Evolutionary conservation across 2,797 vertebrate genomes (phyloP).

Genomic region (Scleropages formosus): DNA sequence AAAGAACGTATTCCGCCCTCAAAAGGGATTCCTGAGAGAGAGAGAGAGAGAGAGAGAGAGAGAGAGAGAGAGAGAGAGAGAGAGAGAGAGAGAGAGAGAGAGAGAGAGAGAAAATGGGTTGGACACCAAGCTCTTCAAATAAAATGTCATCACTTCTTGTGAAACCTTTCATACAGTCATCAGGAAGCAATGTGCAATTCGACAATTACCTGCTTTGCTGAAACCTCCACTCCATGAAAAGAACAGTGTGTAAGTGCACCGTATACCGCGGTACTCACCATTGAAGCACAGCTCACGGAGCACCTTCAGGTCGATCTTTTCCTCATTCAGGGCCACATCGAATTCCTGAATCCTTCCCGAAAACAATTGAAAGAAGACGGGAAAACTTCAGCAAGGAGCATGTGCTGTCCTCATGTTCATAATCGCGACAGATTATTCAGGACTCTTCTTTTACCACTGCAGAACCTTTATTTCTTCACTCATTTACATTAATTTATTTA

Average conservation of each 20-base stretch:
- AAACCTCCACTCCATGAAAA: neutral
- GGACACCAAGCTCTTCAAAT: slow-evolving; percentile 13
- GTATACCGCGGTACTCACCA: slow-evolving; percentile 64
- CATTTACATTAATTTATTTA: too few relatives aligned
- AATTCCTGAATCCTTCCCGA: slow-evolving; percentile 87
- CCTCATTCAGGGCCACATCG: slow-evolving; percentile 78
- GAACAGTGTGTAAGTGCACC: neutral
- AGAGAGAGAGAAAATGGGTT: slow-evolving; percentile 30
- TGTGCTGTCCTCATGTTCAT: neutral
- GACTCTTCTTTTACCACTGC: neutral
- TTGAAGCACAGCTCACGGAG: slow-evolving; percentile 88
- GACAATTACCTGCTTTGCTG: neutral
- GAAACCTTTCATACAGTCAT: neutral
- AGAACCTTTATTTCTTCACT: neutral
- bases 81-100: slow-evolving; percentile 40
- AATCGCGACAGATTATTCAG: neutral
- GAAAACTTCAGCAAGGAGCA: neutral
- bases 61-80: slow-evolving; percentile 40
- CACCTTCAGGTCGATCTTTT: slow-evolving; percentile 74
- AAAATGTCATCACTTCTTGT: neutral
- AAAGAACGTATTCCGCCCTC: slow-evolving; percentile 91
- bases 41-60: neutral
- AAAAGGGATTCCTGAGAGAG: slow-evolving; percentile 85
- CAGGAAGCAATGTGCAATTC: neutral
- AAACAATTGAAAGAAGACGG: slow-evolving; percentile 16